Evolutionary conservation across 2,888 invertebrate genomes (phyloP), one percentile per base, ranked within the genome.

Genomic region (Hypolimnas misippus): DNA sequence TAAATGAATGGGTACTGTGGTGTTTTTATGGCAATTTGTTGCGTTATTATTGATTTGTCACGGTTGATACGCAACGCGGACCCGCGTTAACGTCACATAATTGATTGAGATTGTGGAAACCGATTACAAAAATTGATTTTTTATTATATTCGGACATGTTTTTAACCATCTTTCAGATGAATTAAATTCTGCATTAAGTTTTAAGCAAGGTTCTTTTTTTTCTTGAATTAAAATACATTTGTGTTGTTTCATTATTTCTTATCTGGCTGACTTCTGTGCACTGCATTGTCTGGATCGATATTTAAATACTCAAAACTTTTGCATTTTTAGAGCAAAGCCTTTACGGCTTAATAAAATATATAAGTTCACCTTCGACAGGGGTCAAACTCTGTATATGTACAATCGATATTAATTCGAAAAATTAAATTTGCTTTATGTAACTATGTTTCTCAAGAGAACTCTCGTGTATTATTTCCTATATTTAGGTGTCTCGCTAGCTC

Each of bases 11-110:
- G 78, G 75, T 76, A 70, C 63, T 58, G 61, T 57, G 61, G 68
- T 72, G 73, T 75, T 77, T 75, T 75, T 69, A 70, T 73, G 73
- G 73, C 72, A 76, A 78, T 78, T n/a, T 76, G 76, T 79, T 76
- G 76, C 76, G 76, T 82, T 77, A 79, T 80, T 82, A 65, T 56
- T 63, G 63, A 63, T 68, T 63, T 19, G 62, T n/a, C 54, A 62
- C 16, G 68, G 46, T 57, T 40, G 16, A 66, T 58, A 66, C 53
- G 51, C 31, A 49, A 59, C 59, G 40, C 52, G 31, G 40, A 29
- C 49, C 56, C 54, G 56, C 53, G 52, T 57, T 63, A 63, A 55
- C 61, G 51, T 42, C 49, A 35, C 19, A 17, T 58, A 58, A 63
- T 66, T 61, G 61, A 66, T 66, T 58, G 35, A 46, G 38, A 38